A percentile compares a stretch with the other conserved stretches of the same genome.
Conservation (phyloP, 2,797 vertebrate genomes). For the Karalla daura region DNA sequence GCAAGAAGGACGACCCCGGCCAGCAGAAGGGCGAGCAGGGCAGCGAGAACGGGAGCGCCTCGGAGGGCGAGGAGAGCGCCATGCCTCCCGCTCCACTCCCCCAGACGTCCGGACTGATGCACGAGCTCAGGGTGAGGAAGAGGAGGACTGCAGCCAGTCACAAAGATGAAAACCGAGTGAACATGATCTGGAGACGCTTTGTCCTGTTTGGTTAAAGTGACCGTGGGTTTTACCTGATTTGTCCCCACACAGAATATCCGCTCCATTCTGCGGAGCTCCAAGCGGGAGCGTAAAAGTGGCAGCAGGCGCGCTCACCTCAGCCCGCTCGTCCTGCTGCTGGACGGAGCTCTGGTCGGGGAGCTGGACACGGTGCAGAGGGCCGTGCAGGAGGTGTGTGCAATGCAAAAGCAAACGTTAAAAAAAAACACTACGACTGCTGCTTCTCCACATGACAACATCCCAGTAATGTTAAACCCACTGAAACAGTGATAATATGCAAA, state of each 20-base stretch:
- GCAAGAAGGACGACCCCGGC: constrained; percentile 55
- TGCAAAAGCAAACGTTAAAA: not conserved
- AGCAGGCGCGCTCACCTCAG: constrained; percentile 85
- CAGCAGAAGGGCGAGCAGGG: constrained; percentile 40
- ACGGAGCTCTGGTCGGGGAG: constrained; percentile 90
- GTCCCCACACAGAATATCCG: constrained; percentile 81
- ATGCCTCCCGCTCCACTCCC: not conserved
- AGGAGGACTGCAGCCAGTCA: not conserved
- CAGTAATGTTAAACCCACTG: no score
- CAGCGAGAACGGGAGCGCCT: constrained; percentile 75
- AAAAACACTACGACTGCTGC: not conserved
- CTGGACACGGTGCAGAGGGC: constrained; percentile 91
- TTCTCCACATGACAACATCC: no score
- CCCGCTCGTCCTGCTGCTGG: constrained; percentile 89
- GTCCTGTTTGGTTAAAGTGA: not conserved
- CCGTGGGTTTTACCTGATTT: constrained; percentile 7
- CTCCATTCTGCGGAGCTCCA: constrained; percentile 84
- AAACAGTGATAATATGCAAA: no score
- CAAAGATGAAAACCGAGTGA: no score
- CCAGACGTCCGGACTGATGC: not conserved
- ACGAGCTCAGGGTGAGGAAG: constrained; percentile 63
- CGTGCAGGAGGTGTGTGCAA: constrained; percentile 85
- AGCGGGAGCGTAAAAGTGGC: constrained; percentile 58
- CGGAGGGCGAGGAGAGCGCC: constrained; percentile 76
- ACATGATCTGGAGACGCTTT: no score